These are phyloP conservation scores for Noctilio leporinus DNA, from an alignment of 2,113 vertebrate species.

Conservation along the genomic window DNA sequence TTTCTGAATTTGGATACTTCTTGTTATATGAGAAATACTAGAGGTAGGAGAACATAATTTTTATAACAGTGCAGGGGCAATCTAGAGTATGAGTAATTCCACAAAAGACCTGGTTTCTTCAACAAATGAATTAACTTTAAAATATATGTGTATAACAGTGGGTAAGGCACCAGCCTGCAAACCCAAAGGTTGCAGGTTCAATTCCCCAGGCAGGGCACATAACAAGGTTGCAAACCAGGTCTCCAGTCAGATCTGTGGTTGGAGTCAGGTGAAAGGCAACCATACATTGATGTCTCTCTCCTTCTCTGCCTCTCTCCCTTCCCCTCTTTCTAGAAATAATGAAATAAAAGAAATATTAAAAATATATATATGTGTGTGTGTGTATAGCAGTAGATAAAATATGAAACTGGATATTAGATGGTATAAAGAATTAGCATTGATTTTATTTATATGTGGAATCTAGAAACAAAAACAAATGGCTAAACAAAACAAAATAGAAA, in stretches of 20 bases:
- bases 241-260: no score
- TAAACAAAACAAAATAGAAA: not conserved
- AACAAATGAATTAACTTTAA: not conserved
- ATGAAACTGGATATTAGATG: not conserved
- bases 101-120: not conserved
- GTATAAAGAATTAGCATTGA: not conserved
- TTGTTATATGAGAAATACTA: not conserved
- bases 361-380: no score
- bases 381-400: not conserved
- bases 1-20: not conserved
- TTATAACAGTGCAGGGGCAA: not conserved
- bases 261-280: no score
- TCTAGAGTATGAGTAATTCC: not conserved
- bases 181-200: no score
- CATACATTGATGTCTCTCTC: no score
- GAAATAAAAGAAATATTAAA: no score
- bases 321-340: no score
- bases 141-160: not conserved
- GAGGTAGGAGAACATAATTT: not conserved
- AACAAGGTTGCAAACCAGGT: no score
- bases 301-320: no score
- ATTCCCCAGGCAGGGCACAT: no score
- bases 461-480: not conserved
- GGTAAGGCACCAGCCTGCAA: no score
- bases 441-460: not conserved